Evolutionary conservation across 2,113 vertebrate genomes (phyloP).

Genomic region (Thunnus maccoyii): DNA sequence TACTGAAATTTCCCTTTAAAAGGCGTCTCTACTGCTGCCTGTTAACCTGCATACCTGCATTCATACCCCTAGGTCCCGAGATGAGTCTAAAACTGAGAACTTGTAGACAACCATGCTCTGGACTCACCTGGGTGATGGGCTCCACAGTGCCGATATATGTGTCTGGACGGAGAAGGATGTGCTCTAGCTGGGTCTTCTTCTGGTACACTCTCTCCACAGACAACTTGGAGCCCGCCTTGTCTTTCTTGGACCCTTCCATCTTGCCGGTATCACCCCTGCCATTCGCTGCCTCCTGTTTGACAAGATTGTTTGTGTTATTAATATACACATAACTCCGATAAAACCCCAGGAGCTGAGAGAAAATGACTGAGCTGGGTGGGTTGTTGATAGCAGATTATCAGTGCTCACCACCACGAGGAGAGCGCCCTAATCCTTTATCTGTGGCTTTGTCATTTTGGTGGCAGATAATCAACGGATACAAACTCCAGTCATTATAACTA

Average conservation of each 20-base stretch:
- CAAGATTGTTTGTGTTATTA: slow-evolving; percentile 87
- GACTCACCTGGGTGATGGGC: slow-evolving; percentile 92
- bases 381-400: slow-evolving; percentile 16
- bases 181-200: slow-evolving; percentile 98
- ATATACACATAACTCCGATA: slow-evolving; percentile 17
- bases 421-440: neutral
- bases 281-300: slow-evolving; percentile 92
- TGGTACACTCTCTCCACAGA: slow-evolving; percentile 99
- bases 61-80: no score
- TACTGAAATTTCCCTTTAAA: no score
- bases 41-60: no score
- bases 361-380: neutral
- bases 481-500: neutral
- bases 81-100: no score
- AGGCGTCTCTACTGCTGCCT: no score
- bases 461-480: neutral
- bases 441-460: neutral
- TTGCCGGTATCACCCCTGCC: slow-evolving; percentile 80
- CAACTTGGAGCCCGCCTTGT: slow-evolving; percentile 90
- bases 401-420: neutral
- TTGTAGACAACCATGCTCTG: no score
- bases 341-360: neutral
- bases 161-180: slow-evolving; percentile 98
- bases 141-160: slow-evolving; percentile 97
- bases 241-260: slow-evolving; percentile 85